Evolutionary conservation across 2,797 vertebrate species (phyloP), one percentile per base, ranked within the genome.

Genomic region (Crenuchus spilurus): DNA sequence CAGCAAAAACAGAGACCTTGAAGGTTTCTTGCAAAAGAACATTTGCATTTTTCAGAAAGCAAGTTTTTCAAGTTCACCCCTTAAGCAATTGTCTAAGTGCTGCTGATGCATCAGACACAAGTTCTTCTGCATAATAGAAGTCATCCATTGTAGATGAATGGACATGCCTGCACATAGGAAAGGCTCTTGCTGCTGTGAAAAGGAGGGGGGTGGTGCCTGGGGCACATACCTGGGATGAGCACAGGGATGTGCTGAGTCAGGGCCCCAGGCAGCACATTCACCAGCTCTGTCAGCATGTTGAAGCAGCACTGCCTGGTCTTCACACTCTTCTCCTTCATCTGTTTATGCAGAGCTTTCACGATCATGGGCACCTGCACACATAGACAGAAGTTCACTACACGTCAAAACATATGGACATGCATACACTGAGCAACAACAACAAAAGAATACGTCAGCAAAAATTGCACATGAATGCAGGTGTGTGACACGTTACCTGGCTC

Each of bases 311-410:
- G 98, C 60, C 98, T 93, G 0, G 98, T 99, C 91, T 99, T 99
- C 75, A 99, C 96, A 51, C 98, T 99, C 81, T 99, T 99, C 89
- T 99, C 98, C 88, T 99, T 99, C 95, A 99, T 95, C 92, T 99
- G 98, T 84, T 97, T 98, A 91, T 99, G 96, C 74, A 99, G 91
- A 24, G 97, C 97, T 91, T 98, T 99, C 63, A 99, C 97, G 67
- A 99, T 99, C 91, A 98, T 99, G 60, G 97, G 96, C 69, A 99
- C 97, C 98, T 99, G 88, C 51, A 89, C 82, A 61, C 3, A 10
- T 48, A 67, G 5, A 55, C 31, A 44, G n/a, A n/a, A 7, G 16
- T 24, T 44, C 4, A 18, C 18, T 61, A 30, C 14, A 24, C 13
- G 0, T 22, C 10, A 14, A 49, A 1, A 18, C 0, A 2, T 10